Percentiles rank a stretch among this genome's conserved stretches.
Conservation (phyloP, 2,888 invertebrate genomes). For the Belgica antarctica region DNA sequence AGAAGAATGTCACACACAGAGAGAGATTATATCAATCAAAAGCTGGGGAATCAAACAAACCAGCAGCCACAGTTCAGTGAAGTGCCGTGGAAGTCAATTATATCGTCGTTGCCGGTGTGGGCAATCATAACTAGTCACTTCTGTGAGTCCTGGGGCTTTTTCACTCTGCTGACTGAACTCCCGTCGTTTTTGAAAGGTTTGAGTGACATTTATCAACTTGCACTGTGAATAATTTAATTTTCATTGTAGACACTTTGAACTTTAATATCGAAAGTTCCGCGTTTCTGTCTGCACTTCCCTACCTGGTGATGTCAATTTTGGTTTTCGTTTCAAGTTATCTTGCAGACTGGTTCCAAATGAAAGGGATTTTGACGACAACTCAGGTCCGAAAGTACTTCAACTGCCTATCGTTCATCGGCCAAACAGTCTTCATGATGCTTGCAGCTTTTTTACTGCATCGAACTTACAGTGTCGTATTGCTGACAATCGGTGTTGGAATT, state of each 20-base stretch:
- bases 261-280: conserved; percentile 54
- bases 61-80: conserved; percentile 56
- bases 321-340: conserved; percentile 71
- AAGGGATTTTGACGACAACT: conserved; percentile 56
- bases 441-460: neutral
- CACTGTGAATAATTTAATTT: neutral
- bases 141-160: conserved; percentile 80
- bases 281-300: conserved; percentile 74
- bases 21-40: conserved; percentile 68
- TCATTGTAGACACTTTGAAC: conserved; percentile 48
- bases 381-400: neutral
- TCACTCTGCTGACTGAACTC: conserved; percentile 70
- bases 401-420: neutral
- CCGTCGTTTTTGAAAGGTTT: conserved; percentile 74
- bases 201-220: neutral
- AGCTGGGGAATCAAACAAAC: conserved; percentile 57
- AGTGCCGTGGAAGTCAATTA: conserved; percentile 66
- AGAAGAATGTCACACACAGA: conserved; percentile 69
- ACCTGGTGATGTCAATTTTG: conserved; percentile 74
- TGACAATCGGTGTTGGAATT: conserved; percentile 29
- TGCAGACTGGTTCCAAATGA: conserved; percentile 68
- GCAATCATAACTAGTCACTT: conserved; percentile 74
- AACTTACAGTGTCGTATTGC: neutral
- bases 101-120: conserved; percentile 71
- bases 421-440: conserved; percentile 3